Conservation (phyloP, 2,797 vertebrate genomes). For the Furcifer pardalis region DNA sequence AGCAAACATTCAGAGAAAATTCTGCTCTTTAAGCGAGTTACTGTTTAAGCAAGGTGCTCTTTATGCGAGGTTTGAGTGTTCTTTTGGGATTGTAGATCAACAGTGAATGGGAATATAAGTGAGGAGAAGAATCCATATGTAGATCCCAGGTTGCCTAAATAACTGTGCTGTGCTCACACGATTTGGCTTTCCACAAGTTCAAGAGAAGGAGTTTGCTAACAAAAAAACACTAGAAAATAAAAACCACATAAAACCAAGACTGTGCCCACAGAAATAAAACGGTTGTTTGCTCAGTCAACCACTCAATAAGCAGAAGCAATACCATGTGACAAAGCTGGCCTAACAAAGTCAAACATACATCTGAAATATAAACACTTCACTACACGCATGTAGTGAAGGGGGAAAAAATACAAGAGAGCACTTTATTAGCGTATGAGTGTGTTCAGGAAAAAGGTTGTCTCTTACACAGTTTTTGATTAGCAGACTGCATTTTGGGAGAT, state of each 20-base stretch:
- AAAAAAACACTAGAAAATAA: conserved; percentile 65
- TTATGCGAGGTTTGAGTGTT: too few relatives aligned
- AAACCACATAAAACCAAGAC: conserved; percentile 63
- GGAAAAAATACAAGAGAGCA: conserved; percentile 1
- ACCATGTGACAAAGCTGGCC: conserved; percentile 46
- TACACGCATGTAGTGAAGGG: conserved; percentile 47
- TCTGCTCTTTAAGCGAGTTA: too few relatives aligned
- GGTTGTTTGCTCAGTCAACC: conserved; percentile 57
- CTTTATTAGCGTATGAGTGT: conserved; percentile 4
- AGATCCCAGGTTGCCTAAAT: conserved; percentile 59
- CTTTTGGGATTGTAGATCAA: conserved; percentile 68
- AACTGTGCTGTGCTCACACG: conserved; percentile 30
- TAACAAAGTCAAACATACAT: conserved; percentile 45
- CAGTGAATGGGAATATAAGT: conserved; percentile 68
- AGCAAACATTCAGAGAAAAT: too few relatives aligned
- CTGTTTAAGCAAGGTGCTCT: too few relatives aligned
- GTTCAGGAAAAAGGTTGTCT: conserved; percentile 47
- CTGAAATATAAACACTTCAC: conserved; percentile 30
- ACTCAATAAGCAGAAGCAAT: conserved; percentile 44
- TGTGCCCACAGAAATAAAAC: conserved; percentile 55
- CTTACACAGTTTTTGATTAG: conserved; percentile 54
- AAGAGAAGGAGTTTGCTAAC: conserved; percentile 61
- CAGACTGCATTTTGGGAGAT: conserved; percentile 51
- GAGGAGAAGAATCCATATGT: conserved; percentile 56
- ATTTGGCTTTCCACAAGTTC: conserved; percentile 48